Percentiles rank a stretch among this genome's conserved stretches.
Evolutionary conservation across 92 coral and sea anemone genomes (phyloP).

Genomic region (Phenganax subtilis): DNA sequence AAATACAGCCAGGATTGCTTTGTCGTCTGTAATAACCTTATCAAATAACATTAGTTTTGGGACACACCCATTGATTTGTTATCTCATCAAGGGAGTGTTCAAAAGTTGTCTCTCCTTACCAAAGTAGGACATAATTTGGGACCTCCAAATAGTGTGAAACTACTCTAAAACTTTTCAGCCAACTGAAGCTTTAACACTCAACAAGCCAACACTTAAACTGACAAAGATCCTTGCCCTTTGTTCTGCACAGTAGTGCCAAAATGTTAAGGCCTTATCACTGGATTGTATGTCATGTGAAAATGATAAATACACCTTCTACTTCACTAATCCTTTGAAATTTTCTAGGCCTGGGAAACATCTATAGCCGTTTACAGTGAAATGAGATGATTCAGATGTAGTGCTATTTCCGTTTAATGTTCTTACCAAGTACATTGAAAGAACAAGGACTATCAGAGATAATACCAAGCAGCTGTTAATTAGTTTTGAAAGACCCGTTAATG

Average conservation of each 20-base stretch:
- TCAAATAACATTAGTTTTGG: not conserved
- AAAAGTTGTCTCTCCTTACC: constrained; percentile 37
- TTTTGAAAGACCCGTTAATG: not conserved
- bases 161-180: constrained; percentile 24
- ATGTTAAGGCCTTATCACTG: constrained; percentile 17
- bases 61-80: constrained; percentile 10
- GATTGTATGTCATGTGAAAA: constrained; percentile 20
- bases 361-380: not conserved
- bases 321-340: constrained; percentile 24
- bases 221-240: constrained; percentile 40
- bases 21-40: not conserved
- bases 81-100: constrained; percentile 33
- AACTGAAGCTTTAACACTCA: constrained; percentile 11
- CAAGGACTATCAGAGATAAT: constrained; percentile 1
- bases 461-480: constrained; percentile 8
- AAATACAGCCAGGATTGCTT: constrained; percentile 22
- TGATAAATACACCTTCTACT: constrained; percentile 14
- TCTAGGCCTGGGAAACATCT: constrained; percentile 36
- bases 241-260: constrained; percentile 41
- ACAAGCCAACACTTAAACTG: constrained; percentile 35
- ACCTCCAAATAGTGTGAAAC: constrained; percentile 10
- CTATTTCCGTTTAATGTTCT: not conserved
- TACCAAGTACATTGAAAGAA: not conserved
- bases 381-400: no score
- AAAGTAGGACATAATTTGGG: constrained; percentile 36